Evolutionary conservation across 2,888 invertebrate genomes (phyloP).

Genomic region (Pteria penguin): DNA sequence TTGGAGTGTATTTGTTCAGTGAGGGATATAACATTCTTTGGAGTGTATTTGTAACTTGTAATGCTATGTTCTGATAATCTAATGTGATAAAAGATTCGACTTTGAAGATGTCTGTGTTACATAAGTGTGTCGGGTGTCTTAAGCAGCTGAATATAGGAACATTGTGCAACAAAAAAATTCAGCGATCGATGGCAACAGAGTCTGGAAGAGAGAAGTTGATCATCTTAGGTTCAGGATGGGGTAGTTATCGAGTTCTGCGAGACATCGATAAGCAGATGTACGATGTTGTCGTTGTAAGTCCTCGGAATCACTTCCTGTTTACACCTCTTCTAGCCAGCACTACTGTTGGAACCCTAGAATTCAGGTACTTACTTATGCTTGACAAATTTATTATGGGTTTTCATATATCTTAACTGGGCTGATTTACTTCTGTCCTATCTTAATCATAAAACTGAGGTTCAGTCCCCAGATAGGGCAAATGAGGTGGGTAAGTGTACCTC

Average conservation of each 20-base stretch:
- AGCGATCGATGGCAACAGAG: not conserved
- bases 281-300: constrained; percentile 79
- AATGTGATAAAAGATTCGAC: not conserved
- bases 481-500: too few relatives aligned
- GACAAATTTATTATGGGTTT: too few relatives aligned
- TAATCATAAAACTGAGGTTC: too few relatives aligned
- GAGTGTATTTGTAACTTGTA: too few relatives aligned
- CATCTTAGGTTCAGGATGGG: constrained; percentile 80
- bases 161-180: not conserved
- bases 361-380: too few relatives aligned
- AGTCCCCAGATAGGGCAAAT: too few relatives aligned
- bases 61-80: too few relatives aligned
- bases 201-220: constrained; percentile 69
- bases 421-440: too few relatives aligned
- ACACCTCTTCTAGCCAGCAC: constrained; percentile 80
- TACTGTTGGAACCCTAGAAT: constrained; percentile 80
- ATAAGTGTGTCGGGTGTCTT: not conserved
- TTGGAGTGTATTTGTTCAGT: too few relatives aligned
- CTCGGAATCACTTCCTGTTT: constrained; percentile 81
- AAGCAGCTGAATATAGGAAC: not conserved
- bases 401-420: too few relatives aligned
- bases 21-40: too few relatives aligned
- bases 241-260: constrained; percentile 79
- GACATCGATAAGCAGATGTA: constrained; percentile 76
- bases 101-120: too few relatives aligned